These are phyloP conservation scores for Parambassis ranga DNA, from an alignment of 2,797 vertebrate species.

Conservation along the genomic window DNA sequence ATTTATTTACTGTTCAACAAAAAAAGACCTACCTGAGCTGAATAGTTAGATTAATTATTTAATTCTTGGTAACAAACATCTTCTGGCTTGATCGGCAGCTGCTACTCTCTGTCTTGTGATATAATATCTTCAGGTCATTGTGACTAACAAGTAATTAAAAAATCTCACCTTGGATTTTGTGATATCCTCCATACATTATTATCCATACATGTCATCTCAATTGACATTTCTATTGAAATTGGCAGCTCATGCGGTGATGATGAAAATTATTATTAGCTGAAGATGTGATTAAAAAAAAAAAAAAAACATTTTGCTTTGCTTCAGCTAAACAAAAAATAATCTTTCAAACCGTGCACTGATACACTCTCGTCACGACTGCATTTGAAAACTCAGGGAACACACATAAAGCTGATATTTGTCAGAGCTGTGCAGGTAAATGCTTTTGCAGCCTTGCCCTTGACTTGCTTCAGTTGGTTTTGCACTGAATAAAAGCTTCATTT, in stretches of 20 bases:
- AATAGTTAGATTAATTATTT: too few species aligned
- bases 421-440: conserved; percentile 53
- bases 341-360: conserved; percentile 24
- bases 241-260: neutral
- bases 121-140: too few species aligned
- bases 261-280: neutral
- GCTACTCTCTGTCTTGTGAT: too few species aligned
- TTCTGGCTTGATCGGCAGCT: too few species aligned
- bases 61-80: neutral
- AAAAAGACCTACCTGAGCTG: neutral
- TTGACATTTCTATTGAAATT: too few species aligned
- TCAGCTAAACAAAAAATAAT: neutral
- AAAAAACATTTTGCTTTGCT: too few species aligned
- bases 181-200: neutral
- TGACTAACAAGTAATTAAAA: neutral
- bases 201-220: neutral
- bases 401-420: conserved; percentile 62
- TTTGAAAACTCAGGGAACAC: conserved; percentile 57
- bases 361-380: conserved; percentile 50
- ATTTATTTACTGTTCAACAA: conserved; percentile 7
- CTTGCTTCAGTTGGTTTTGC: conserved; percentile 67
- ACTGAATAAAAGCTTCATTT: conserved; percentile 75
- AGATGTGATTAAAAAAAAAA: too few species aligned
- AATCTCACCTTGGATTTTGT: neutral
- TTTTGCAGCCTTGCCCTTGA: conserved; percentile 72